A percentile compares a stretch with the other conserved stretches of the same genome.
These are phyloP conservation scores for Spea multiplicata DNA, from an alignment of 2,113 vertebrate genomes.

Conservation along the genomic window DNA sequence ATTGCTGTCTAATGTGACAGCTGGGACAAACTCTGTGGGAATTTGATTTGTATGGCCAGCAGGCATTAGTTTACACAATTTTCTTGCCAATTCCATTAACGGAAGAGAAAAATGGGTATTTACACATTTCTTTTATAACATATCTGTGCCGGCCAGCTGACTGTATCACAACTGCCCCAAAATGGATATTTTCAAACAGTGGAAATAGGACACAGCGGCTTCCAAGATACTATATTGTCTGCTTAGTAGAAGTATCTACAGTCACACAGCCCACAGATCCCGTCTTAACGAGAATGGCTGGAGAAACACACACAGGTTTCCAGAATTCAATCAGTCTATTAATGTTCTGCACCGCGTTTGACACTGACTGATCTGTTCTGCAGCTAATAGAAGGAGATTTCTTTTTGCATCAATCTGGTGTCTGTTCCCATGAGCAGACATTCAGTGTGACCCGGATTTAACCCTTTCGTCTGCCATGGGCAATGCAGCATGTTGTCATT, in stretches of 20 bases:
- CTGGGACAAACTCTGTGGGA: conserved; percentile 10
- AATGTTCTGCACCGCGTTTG: conserved; percentile 28
- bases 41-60: neutral
- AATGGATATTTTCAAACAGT: neutral
- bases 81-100: conserved; percentile 34
- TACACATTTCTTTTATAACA: conserved; percentile 26
- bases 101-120: conserved; percentile 22
- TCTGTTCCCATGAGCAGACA: conserved; percentile 7
- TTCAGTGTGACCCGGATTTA: neutral
- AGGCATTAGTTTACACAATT: neutral
- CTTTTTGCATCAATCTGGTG: conserved; percentile 30
- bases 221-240: conserved; percentile 7
- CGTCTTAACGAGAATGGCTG: conserved; percentile 15
- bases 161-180: neutral
- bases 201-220: conserved; percentile 20
- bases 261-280: conserved; percentile 15
- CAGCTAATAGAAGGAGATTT: conserved; percentile 27
- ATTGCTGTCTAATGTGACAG: neutral
- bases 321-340: conserved; percentile 40
- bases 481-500: neutral
- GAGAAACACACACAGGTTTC: conserved; percentile 12
- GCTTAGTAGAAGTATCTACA: neutral
- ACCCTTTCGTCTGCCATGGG: neutral
- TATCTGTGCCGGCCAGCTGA: conserved; percentile 27
- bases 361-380: conserved; percentile 33